phyloP scores from a whole-genome alignment of 2,113 vertebrate species.

The Crotalus tigris region DNA sequence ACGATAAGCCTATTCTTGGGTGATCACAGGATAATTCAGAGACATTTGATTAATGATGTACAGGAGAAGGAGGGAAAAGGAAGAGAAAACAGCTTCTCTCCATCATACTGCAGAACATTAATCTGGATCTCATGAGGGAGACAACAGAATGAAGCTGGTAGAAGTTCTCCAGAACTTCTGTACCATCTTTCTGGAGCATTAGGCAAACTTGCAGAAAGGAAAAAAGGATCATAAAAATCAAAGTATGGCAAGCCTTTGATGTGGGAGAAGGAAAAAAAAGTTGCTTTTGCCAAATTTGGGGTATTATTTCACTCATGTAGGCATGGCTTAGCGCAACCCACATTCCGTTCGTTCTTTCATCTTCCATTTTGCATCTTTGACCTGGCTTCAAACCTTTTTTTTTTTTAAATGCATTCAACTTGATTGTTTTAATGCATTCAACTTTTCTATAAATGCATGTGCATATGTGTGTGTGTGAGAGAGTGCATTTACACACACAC shows the following conservation, averaged over 20 bases:
- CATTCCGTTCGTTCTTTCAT: background rate
- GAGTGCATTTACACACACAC: no score
- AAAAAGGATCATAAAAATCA: background rate
- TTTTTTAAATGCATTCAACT: constrained; percentile 1
- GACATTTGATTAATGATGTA: background rate
- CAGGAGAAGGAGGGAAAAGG: constrained; percentile 14
- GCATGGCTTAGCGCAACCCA: background rate
- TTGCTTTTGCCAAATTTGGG: background rate
- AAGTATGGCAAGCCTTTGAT: background rate
- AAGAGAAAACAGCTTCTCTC: constrained; percentile 42
- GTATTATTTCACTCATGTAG: background rate
- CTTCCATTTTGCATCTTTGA: background rate
- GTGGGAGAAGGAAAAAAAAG: background rate
- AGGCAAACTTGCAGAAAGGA: background rate
- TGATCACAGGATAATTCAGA: background rate
- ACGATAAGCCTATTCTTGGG: background rate
- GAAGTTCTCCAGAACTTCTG: background rate
- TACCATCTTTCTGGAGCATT: background rate
- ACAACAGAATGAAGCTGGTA: background rate
- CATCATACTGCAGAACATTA: constrained; percentile 25
- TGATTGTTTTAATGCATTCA: constrained; percentile 9
- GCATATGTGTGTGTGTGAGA: background rate
- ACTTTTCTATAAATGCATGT: constrained; percentile 22
- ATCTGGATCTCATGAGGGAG: background rate
- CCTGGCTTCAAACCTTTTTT: background rate